Evolutionary conservation across 2,888 invertebrate genomes (phyloP).

Genomic region (Scaptodrosophila latifasciaeformis): DNA sequence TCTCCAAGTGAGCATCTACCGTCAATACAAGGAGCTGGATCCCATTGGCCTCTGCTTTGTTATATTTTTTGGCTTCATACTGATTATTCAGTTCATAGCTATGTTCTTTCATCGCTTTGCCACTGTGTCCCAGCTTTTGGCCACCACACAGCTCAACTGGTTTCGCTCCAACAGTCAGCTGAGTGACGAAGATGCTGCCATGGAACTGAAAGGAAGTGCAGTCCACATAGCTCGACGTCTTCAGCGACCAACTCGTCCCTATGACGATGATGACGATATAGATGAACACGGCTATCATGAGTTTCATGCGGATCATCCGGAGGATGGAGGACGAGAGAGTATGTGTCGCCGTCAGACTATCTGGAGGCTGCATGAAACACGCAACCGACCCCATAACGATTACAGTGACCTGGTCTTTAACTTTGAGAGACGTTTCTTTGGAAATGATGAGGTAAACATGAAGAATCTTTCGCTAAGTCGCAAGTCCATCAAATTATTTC

Average conservation of each 20-base stretch:
- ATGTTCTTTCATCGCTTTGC: constrained; percentile 86
- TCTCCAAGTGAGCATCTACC: constrained; percentile 76
- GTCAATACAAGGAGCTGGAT: constrained; percentile 81
- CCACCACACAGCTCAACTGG: constrained; percentile 79
- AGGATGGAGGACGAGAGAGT: constrained; percentile 36
- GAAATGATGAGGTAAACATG: constrained; percentile 70
- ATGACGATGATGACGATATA: constrained; percentile 68
- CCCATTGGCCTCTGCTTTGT: constrained; percentile 86
- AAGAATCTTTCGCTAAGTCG: constrained; percentile 70
- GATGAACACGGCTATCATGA: constrained; percentile 41
- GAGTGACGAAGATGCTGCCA: constrained; percentile 74
- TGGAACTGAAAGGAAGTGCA: constrained; percentile 78
- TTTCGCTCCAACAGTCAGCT: constrained; percentile 64
- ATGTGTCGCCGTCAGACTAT: constrained; percentile 69
- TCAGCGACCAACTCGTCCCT: constrained; percentile 75
- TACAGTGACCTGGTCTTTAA: constrained; percentile 73
- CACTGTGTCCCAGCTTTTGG: constrained; percentile 84
- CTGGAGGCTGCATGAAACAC: constrained; percentile 66
- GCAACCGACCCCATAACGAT: constrained; percentile 63
- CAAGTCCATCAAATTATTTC: constrained; percentile 70
- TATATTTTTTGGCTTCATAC: constrained; percentile 81
- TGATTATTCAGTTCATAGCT: constrained; percentile 83
- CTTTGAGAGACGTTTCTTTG: constrained; percentile 70
- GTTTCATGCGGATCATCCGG: constrained; percentile 24
- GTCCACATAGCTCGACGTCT: constrained; percentile 79